Conservation (phyloP, 2,888 invertebrate genomes). For the Chymomyza procnemis region DNA sequence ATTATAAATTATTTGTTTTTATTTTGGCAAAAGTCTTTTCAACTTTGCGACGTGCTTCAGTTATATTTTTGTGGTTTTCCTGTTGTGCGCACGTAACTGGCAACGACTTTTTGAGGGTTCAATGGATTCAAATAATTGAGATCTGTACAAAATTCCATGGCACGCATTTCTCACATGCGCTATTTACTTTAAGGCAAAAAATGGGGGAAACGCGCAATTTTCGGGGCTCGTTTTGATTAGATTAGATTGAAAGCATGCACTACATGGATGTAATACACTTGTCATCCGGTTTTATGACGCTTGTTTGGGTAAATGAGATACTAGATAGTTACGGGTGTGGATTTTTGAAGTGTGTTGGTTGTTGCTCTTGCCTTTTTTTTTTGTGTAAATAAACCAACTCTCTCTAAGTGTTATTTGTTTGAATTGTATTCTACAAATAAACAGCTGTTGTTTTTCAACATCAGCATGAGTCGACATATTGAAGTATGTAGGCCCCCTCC, state of each 20-base stretch:
- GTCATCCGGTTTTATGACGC: neutral
- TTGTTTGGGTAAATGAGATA: neutral
- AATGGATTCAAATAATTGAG: neutral
- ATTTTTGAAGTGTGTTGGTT: too few species aligned
- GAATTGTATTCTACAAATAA: too few species aligned
- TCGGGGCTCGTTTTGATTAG: neutral
- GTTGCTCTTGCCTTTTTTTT: too few species aligned
- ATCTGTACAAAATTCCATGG: neutral
- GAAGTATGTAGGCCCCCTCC: neutral
- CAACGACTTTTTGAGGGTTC: neutral
- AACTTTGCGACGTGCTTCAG: neutral
- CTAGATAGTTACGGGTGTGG: neutral
- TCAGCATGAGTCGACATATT: constrained; percentile 3
- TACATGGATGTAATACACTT: neutral
- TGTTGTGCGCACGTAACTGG: neutral
- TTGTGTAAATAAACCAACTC: too few species aligned
- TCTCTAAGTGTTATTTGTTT: too few species aligned
- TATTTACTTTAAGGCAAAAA: neutral
- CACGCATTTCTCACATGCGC: constrained; percentile 1
- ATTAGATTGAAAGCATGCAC: neutral
- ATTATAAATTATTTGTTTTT: neutral
- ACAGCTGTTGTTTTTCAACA: neutral
- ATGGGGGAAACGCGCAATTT: neutral
- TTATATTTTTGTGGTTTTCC: neutral
- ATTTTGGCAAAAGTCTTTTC: neutral